Percentiles rank a stretch among this genome's conserved stretches.
phyloP scores from a whole-genome alignment of 2,797 vertebrate genomes.

The Anableps anableps region DNA sequence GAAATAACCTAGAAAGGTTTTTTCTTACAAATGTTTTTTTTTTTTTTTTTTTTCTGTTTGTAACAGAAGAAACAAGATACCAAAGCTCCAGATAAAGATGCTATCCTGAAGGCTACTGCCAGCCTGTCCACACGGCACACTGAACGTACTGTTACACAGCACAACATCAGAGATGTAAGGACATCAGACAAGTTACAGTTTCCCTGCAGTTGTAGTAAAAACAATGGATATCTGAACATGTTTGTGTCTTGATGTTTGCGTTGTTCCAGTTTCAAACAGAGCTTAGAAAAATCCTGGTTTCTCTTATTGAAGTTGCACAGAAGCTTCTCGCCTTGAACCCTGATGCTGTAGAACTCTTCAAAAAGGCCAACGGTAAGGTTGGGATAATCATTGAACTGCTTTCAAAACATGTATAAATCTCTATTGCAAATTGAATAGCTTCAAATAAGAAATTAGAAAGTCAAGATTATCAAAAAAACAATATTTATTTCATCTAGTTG shows the following conservation, averaged over 20 bases:
- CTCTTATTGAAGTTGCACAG: slow-evolving; percentile 98
- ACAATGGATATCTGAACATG: background rate
- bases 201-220: background rate
- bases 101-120: slow-evolving; percentile 92
- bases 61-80: slow-evolving; percentile 93
- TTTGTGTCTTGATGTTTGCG: slow-evolving; percentile 9
- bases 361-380: slow-evolving; percentile 95
- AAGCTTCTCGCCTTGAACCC: slow-evolving; percentile 96
- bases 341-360: slow-evolving; percentile 95
- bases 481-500: no score
- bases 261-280: slow-evolving; percentile 94
- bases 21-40: background rate
- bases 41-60: background rate
- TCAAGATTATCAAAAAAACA: no score
- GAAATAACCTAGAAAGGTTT: background rate
- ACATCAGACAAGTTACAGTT: background rate
- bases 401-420: background rate
- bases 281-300: slow-evolving; percentile 96
- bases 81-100: slow-evolving; percentile 96
- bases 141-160: slow-evolving; percentile 90
- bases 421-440: no score
- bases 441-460: no score
- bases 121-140: slow-evolving; percentile 84
- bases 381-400: background rate
- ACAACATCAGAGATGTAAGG: slow-evolving; percentile 95